Base-by-base conservation (phyloP, 2,797 vertebrate species). In the Apogon talboti region DNA sequence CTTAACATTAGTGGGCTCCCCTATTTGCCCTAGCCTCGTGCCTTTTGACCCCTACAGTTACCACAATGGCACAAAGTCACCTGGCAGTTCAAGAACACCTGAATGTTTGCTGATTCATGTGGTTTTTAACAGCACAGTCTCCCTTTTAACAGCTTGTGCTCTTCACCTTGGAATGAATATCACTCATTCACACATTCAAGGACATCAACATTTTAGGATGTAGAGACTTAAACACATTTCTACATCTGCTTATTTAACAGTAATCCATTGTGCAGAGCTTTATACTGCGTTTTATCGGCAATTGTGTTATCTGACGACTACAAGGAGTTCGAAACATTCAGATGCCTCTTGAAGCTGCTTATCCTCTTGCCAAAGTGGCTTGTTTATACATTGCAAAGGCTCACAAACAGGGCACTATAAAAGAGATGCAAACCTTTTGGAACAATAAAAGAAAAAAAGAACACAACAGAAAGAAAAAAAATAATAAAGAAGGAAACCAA, bases 11-110 rank as follows among this genome's bases (percentile, higher is more conserved):
- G 50, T 67, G 57, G 87, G 82, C 90, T 87, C 87, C 89, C 87
- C 84, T 84, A 70, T 63, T 82, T 66, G 81, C 84, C 87, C 85
- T 82, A 81, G 78, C 84, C 91, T 90, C 89, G 89, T 83, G 92
- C 93, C 93, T 94, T 94, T 94, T 94, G 93, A 94, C 86, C 84
- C 82, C 90, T 87, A 90, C 87, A 92, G 82, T 85, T 62, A 90
- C 87, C 91, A 92, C 90, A 68, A 87, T 92, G 91, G 93, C 92
- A 91, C 79, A 92, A 91, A 91, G 89, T 91, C 67, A 71, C 71
- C 37, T 19, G 71, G 81, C 91, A 93, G 87, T 91, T 93, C 90
- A 92, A 72, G 15, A 81, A 85, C 91, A 93, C 80, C 89, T 92
- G 91, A 94, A 94, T 93, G 91, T 88, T 92, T 89, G 54, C 81